A percentile compares a stretch with the other conserved stretches of the same genome.
Conservation (phyloP, 2,113 vertebrate genomes). For the Tauraco erythrolophus region DNA sequence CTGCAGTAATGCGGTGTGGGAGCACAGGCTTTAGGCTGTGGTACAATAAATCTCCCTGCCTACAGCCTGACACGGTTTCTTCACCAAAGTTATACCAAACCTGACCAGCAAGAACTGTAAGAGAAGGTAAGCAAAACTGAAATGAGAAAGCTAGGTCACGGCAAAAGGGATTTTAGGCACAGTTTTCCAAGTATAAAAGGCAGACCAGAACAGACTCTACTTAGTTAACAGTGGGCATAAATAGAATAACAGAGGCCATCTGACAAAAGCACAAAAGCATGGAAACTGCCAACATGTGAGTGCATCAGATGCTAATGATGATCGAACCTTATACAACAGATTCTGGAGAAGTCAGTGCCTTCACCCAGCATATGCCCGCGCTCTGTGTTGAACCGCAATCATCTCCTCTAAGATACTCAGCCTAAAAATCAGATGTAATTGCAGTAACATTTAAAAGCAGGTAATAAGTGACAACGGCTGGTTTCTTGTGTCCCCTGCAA, state of each 20-base stretch:
- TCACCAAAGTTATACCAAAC: not conserved
- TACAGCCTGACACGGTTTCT: not conserved
- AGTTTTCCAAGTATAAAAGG: not conserved
- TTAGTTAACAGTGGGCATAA: not conserved
- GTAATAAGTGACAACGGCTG: not conserved
- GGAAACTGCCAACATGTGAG: not conserved
- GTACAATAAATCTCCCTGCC: not conserved
- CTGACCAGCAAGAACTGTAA: not conserved
- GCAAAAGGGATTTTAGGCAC: not conserved
- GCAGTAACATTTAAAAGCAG: not conserved
- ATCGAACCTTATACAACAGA: constrained; percentile 13
- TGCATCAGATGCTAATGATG: constrained; percentile 21
- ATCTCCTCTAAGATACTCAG: not conserved
- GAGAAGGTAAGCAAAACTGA: not conserved
- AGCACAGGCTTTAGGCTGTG: not conserved
- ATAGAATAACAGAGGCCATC: constrained; percentile 7
- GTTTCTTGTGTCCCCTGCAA: not conserved
- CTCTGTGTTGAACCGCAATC: not conserved
- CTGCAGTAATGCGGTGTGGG: not conserved
- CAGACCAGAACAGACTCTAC: not conserved
- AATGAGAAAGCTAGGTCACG: not conserved
- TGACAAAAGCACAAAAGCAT: constrained; percentile 7
- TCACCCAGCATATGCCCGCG: not conserved
- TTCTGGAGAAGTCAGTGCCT: constrained; percentile 4
- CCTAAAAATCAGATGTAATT: not conserved